Base-by-base conservation (phyloP, 2,888 invertebrate genomes). In the Eilema griseolum region DNA sequence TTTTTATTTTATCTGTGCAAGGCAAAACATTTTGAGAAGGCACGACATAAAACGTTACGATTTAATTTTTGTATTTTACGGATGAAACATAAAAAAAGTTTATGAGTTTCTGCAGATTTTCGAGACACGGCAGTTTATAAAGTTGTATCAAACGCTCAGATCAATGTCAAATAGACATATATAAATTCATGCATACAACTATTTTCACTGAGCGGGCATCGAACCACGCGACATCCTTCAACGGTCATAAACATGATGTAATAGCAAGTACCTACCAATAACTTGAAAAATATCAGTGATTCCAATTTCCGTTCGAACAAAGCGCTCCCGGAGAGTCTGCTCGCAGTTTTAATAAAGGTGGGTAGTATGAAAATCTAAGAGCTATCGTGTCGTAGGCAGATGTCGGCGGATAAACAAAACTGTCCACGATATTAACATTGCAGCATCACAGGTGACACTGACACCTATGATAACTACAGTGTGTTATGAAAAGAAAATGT, bases 341-440 rank as follows among this genome's bases (percentile, higher is more conserved):
- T n/a, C n/a, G 28, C 24, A n/a, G 52, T 8, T 71, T 76, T 73
- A 79, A 74, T 75, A 74, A 73, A 69, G 57, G 24, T 62, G 73
- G 69, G 68, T 72, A 68, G 26, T 73, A 73, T 73, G 73, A 83
- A 83, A 82, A 76, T 77, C 78, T 74, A 71, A 73, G 59, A 61
- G 56, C 56, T 67, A 63, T 73, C 74, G 72, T 73, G 85, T 85
- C 86, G 72, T 72, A 74, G 71, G 75, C 85, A 86, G 85, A 81
- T 84, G 86, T 69, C 67, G 75, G 62, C 83, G 85, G 83, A 84
- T 86, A 86, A 87, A 84, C 87, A 83, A 84, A 86, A 82, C 83
- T 85, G 86, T 83, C 81, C 79, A 67, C 74, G 82, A 83, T 86
- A 85, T 85, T 87, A 87, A 82, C 78, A 67, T 76, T 73, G 70